Conservation (phyloP, 1,140 invertebrate species). For the Anastrepha ludens region DNA sequence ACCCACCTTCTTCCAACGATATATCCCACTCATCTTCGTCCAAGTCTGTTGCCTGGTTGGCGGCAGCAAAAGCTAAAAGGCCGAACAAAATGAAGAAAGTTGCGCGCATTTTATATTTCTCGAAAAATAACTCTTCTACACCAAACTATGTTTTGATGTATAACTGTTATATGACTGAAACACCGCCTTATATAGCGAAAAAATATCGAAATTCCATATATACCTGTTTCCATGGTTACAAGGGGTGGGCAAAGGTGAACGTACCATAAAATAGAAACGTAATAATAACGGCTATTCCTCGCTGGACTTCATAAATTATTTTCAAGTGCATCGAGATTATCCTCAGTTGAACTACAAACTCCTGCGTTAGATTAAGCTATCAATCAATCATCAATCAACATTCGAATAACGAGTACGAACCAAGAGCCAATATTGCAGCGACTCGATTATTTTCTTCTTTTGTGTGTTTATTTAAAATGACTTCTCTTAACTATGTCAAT, state of each 20-base stretch:
- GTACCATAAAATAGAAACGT: no score
- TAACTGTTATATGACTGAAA: background rate
- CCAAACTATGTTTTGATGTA: background rate
- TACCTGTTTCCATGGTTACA: no score
- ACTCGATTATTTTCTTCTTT: no score
- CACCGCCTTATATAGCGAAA: constrained; percentile 10
- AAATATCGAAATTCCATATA: background rate
- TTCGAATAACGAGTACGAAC: no score
- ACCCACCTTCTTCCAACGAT: constrained; percentile 64
- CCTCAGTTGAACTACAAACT: constrained; percentile 58
- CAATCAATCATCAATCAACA: no score
- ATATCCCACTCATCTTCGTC: constrained; percentile 66
- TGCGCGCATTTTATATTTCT: constrained; percentile 43
- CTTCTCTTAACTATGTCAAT: background rate
- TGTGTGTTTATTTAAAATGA: no score
- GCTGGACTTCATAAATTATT: background rate
- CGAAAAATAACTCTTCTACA: background rate
- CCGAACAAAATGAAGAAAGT: constrained; percentile 60
- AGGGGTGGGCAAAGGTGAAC: no score
- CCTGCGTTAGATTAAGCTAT: background rate
- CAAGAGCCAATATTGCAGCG: no score
- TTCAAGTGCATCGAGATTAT: background rate
- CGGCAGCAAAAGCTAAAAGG: constrained; percentile 65
- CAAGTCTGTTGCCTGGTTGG: constrained; percentile 65
- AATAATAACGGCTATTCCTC: background rate